phyloP scores from a whole-genome alignment of 2,888 invertebrate genomes.

The Agriotes lineatus region DNA sequence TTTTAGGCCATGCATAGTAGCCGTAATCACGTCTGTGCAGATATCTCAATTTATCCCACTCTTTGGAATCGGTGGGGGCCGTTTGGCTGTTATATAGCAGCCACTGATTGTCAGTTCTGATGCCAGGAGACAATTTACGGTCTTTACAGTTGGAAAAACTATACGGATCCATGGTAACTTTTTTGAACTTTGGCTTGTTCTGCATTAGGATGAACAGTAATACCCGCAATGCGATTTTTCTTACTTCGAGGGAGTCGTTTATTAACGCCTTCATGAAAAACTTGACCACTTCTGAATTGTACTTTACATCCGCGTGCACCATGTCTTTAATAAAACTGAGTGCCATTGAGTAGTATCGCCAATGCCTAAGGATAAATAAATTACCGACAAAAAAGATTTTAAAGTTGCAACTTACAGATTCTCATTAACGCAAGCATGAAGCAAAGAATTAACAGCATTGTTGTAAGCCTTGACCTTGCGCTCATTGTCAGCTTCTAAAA shows the following conservation, averaged over 20 bases:
- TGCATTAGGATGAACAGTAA: conserved; percentile 77
- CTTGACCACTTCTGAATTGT: conserved; percentile 74
- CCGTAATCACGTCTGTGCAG: conserved; percentile 76
- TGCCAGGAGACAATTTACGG: conserved; percentile 65
- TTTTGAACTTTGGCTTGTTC: conserved; percentile 76
- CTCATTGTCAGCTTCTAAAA: conserved; percentile 64
- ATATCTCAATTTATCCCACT: conserved; percentile 81
- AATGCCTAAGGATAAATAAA: too few species aligned
- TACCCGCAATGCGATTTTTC: conserved; percentile 77
- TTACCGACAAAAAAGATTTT: too few species aligned
- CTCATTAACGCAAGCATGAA: conserved; percentile 70
- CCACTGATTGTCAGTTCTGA: conserved; percentile 81
- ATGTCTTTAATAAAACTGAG: conserved; percentile 80
- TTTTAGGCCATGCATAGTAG: conserved; percentile 69
- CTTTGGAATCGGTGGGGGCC: conserved; percentile 73
- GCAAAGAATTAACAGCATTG: conserved; percentile 66
- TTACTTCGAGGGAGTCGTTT: conserved; percentile 84
- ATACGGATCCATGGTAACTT: conserved; percentile 71
- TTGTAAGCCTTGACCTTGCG: conserved; percentile 69
- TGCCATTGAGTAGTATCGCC: conserved; percentile 85
- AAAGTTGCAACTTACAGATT: conserved; percentile 64
- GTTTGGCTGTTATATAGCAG: conserved; percentile 75
- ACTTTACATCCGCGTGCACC: conserved; percentile 77
- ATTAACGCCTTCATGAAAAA: conserved; percentile 76
- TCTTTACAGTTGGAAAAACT: conserved; percentile 28